Evolutionary conservation across 2,113 vertebrate species (phyloP).

Genomic region (Pygoscelis adeliae): DNA sequence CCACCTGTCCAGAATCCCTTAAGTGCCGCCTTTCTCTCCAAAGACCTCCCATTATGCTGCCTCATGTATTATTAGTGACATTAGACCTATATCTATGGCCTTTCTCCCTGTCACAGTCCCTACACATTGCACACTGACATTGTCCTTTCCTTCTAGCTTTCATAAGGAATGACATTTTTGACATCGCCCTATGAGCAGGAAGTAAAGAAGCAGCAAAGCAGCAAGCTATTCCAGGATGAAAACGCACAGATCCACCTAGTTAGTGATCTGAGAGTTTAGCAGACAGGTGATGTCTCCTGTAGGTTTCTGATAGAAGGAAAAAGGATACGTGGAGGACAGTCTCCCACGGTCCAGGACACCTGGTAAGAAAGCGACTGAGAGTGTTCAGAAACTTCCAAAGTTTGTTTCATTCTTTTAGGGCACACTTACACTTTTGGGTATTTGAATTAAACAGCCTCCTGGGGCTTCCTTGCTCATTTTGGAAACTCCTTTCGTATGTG

Average conservation of each 20-base stretch:
- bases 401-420: neutral
- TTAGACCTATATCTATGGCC: conserved; percentile 8
- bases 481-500: neutral
- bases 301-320: neutral
- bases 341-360: neutral
- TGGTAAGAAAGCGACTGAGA: neutral
- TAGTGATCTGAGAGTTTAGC: conserved; percentile 2
- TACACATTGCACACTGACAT: neutral
- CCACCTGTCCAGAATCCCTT: neutral
- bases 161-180: conserved; percentile 37
- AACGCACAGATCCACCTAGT: neutral
- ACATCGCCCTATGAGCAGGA: neutral
- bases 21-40: conserved; percentile 7
- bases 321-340: neutral
- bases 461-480: conserved; percentile 4
- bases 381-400: neutral
- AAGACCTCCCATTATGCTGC: neutral
- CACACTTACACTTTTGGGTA: neutral
- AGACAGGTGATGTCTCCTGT: neutral
- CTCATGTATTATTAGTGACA: conserved; percentile 41
- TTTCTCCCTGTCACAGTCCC: neutral
- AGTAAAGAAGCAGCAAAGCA: neutral
- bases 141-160: conserved; percentile 36
- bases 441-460: conserved; percentile 51
- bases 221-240: conserved; percentile 10